Evolutionary conservation across 2,113 vertebrate species (phyloP).

Genomic region (Pseudorectes ferrugineus): DNA sequence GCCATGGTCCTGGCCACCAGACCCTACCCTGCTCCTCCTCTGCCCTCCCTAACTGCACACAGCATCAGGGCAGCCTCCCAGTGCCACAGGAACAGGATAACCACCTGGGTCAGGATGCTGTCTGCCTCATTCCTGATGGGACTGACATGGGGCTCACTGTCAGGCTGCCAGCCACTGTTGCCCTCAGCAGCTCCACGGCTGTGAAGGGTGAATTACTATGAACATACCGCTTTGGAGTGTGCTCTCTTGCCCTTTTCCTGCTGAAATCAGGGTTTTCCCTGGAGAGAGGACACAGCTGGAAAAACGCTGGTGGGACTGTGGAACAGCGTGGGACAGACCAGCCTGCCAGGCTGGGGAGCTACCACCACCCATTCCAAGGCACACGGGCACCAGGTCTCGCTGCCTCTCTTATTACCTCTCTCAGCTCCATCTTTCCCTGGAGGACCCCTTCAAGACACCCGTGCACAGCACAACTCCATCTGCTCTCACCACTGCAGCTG

Average conservation of each 20-base stretch:
- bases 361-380: accelerated
- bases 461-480: not conserved
- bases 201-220: not conserved
- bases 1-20: not conserved
- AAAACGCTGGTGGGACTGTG: not conserved
- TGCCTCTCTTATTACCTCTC: not conserved
- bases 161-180: not conserved
- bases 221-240: not conserved
- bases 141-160: not conserved
- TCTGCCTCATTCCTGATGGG: not conserved
- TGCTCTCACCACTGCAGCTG: not conserved
- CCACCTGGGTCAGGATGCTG: not conserved
- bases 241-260: not conserved
- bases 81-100: not conserved
- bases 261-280: not conserved
- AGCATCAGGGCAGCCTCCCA: not conserved
- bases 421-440: not conserved
- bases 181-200: not conserved
- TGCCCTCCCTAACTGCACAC: not conserved
- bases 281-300: not conserved
- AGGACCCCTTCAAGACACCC: not conserved
- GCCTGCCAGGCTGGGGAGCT: not conserved
- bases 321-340: not conserved
- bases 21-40: not conserved
- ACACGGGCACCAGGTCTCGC: accelerated